Percentiles rank a stretch among this genome's conserved stretches.
These are phyloP conservation scores for Lycodopsis pacificus DNA, from an alignment of 2,797 vertebrate species.

Conservation along the genomic window DNA sequence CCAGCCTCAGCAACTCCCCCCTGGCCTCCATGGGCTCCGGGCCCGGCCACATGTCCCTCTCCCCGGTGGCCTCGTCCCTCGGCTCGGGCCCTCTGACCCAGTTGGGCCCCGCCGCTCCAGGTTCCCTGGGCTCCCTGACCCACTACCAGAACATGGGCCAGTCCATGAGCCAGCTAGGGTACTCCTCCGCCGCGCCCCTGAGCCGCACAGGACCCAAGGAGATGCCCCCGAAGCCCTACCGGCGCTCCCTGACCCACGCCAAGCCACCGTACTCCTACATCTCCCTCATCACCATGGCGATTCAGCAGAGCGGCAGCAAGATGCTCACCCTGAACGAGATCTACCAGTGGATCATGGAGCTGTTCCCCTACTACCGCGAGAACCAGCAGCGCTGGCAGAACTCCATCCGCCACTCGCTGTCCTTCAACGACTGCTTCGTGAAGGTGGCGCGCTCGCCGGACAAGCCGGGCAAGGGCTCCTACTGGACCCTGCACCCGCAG, in stretches of 20 bases:
- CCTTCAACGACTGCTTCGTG: constrained; percentile 94
- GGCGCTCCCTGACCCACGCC: constrained; percentile 90
- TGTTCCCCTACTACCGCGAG: constrained; percentile 93
- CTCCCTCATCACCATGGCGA: constrained; percentile 95
- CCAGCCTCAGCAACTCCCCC: constrained; percentile 79
- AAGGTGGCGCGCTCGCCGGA: constrained; percentile 93
- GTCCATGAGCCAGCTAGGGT: constrained; percentile 85
- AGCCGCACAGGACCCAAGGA: constrained; percentile 84
- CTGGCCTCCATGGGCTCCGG: constrained; percentile 79
- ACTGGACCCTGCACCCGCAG: constrained; percentile 93
- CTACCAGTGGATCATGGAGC: constrained; percentile 97
- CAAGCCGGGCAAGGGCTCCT: constrained; percentile 93
- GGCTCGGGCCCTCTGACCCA: constrained; percentile 80
- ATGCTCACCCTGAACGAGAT: constrained; percentile 95
- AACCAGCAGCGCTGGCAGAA: constrained; percentile 96
- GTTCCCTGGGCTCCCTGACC: constrained; percentile 82
- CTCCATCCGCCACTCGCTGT: constrained; percentile 93
- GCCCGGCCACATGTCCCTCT: constrained; percentile 84
- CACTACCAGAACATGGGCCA: constrained; percentile 88
- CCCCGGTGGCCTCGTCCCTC: constrained; percentile 81
- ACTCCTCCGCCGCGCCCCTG: constrained; percentile 75
- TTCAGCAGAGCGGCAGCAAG: constrained; percentile 92
- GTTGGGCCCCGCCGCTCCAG: constrained; percentile 74
- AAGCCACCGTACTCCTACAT: constrained; percentile 94
- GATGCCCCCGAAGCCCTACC: constrained; percentile 86